Base-by-base conservation (phyloP, 1,140 invertebrate genomes). In the Euborellia annulipes region DNA sequence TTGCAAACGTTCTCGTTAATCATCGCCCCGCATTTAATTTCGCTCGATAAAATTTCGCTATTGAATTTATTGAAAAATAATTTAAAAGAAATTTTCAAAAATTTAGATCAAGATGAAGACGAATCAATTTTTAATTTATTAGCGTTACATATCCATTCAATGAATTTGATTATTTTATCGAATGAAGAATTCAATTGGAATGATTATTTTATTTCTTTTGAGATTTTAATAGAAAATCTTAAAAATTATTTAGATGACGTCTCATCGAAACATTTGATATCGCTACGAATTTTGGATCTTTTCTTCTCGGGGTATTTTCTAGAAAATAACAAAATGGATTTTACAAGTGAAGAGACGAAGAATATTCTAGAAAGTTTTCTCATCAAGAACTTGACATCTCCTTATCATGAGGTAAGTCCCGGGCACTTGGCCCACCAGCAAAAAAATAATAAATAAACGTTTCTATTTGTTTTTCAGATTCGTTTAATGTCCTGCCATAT, bases 401-500 rank as follows among this genome's bases (percentile, higher is more conserved):
- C 76, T 13, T 76, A 69, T 61, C 71, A 75, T 56, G 65, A 78
- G 63, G 71, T 79, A 61, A 66, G 64, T 57, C 41, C 50, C 47
- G n/a, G n/a, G n/a, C n/a, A n/a, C n/a, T n/a, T n/a, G n/a, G n/a
- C n/a, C n/a, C n/a, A n/a, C n/a, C n/a, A 27, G 23, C 23, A 27
- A 27, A 27, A 27, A 27, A 38, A 38, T 19, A 8, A 17, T 38
- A 19, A 38, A 9, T 34, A 27, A 11, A 27, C 11, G 23, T 27
- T 27, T 27, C 11, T 22, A 17, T 16, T 53, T 63, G 18, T 58
- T 61, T 55, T 71, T 27, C 59, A 77, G 69, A 62, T 84, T 13
- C 69, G 85, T 13, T 58, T 81, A 2, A 59, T 79, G 17, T 76
- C 78, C 4, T 62, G 76, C 1, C 78, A 84, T 54, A 74, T 86